phyloP scores from a whole-genome alignment of 2,888 invertebrate genomes.

The Sicus ferrugineus region DNA sequence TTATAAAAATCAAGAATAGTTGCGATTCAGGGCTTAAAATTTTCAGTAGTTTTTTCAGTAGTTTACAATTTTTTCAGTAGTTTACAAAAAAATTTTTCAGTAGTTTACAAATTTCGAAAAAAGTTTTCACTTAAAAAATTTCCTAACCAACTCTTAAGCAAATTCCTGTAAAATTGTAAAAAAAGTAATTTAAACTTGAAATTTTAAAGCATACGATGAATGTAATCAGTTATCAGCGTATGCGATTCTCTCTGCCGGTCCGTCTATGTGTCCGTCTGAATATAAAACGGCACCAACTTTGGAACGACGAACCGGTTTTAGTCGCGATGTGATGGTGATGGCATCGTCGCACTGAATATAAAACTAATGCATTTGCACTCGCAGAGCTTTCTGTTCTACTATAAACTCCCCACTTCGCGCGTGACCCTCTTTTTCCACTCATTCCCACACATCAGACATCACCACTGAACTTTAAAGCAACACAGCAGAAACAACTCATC shows the following conservation, averaged over 20 bases:
- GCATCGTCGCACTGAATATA: background rate
- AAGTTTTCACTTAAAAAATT: background rate
- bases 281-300: background rate
- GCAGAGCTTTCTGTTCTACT: background rate
- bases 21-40: background rate
- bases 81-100: background rate
- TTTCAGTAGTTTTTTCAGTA: too few relatives aligned
- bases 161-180: too few relatives aligned
- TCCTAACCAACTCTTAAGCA: background rate
- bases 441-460: background rate
- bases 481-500: background rate
- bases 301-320: background rate
- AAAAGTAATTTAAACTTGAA: too few relatives aligned
- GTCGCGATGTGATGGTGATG: background rate
- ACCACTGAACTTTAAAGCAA: background rate
- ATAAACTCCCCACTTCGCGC: background rate
- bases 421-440: background rate
- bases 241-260: too few relatives aligned
- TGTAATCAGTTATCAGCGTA: too few relatives aligned
- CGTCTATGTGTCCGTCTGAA: background rate
- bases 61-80: too few relatives aligned
- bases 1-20: background rate
- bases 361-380: background rate
- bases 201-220: too few relatives aligned
- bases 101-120: background rate